Evolutionary conservation across 2,797 vertebrate species (phyloP), one percentile per base, ranked within the genome.

Genomic region (Sarcophilus harrisii): DNA sequence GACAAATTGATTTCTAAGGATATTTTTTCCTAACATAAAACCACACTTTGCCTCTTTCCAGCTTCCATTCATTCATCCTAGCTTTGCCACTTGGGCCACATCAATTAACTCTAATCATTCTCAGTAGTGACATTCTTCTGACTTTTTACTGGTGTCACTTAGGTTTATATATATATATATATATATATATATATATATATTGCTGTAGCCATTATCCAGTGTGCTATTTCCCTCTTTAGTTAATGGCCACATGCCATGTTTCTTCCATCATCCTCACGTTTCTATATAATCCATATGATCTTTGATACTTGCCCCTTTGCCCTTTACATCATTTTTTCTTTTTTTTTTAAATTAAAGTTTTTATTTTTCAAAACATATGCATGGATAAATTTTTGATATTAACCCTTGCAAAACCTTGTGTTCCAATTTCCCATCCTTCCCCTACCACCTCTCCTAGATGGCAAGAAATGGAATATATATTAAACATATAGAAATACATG

Each of bases 321-420:
- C n/a, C 38, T 73, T 90, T 90, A 57, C 81, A 10, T 90, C 58
- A 73, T n/a, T 92, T 92, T 96, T 58, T 89, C 95, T 16, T 0
- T 12, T 57, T 18, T 54, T 8, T 54, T 54, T 49, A 3, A 54
- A 54, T 5, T 52, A 52, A 52, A 52, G 52, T 52, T 54, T 54
- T 54, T 54, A 54, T 54, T 54, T 54, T 54, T 54, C 54, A 54
- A 54, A 54, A 54, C 54, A 54, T 54, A 54, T 54, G 54, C 54
- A 8, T 54, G 6, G 5, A 54, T 54, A 54, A 54, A 8, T 54
- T 52, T 52, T 52, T 9, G 9, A 54, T 9, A 54, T 6, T 54
- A 54, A 54, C 54, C 9, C 6, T 54, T 54, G 54, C 54, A 54
- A 54, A 54, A 54, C 0, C 3, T 54, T 54, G 54, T 54, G 9